A percentile compares a stretch with the other conserved stretches of the same genome.
Conservation (phyloP, 1,140 invertebrate genomes). For the Orchestia grillus region DNA sequence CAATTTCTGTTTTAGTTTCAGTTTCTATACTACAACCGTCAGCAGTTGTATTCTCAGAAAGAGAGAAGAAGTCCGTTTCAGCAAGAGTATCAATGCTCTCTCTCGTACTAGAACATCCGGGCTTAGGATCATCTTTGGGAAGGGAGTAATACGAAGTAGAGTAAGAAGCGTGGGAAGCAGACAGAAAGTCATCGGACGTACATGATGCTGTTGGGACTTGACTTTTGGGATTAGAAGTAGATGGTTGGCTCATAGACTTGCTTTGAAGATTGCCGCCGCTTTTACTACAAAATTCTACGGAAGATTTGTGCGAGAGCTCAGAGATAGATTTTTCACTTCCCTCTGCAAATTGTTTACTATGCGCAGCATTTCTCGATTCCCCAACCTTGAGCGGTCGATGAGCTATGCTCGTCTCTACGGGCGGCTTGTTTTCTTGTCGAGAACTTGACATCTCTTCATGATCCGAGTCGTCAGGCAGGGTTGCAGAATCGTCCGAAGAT, state of each 20-base stretch:
- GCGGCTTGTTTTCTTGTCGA: background rate
- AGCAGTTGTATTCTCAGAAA: background rate
- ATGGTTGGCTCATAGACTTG: background rate
- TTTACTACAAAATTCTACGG: background rate
- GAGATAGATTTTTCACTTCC: background rate
- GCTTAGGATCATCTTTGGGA: conserved; percentile 4
- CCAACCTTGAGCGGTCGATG: conserved; percentile 16
- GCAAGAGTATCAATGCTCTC: background rate
- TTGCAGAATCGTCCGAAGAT: background rate
- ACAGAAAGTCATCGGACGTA: background rate
- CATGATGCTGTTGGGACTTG: background rate
- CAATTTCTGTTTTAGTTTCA: conserved; percentile 16
- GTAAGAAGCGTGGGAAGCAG: background rate
- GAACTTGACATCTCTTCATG: background rate
- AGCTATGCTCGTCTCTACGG: background rate
- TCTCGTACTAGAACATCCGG: background rate
- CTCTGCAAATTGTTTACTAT: background rate
- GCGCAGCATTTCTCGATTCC: background rate
- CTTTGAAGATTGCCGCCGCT: background rate
- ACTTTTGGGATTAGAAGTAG: conserved; percentile 4
- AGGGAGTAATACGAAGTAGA: background rate
- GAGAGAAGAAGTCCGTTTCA: conserved; percentile 3
- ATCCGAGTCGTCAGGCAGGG: background rate
- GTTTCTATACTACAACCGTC: background rate
- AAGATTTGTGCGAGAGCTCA: background rate